A percentile compares a stretch with the other conserved stretches of the same genome.
Evolutionary conservation across 2,888 invertebrate species (phyloP).

Genomic region (Salticus scenicus): DNA sequence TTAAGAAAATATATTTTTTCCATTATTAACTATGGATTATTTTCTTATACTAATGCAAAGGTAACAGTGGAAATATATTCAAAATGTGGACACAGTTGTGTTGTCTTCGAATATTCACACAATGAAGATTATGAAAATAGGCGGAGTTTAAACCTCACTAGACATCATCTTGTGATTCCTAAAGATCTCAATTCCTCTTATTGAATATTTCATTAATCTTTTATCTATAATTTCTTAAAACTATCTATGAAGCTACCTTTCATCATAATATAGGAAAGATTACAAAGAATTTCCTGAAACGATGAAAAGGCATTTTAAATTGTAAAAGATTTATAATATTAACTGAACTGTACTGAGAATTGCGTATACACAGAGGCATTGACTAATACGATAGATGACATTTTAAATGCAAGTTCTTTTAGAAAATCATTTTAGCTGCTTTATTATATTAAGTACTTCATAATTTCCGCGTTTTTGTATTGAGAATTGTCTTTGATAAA

Average conservation of each 20-base stretch:
- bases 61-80: neutral
- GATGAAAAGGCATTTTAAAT: too few relatives aligned
- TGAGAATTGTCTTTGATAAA: too few relatives aligned
- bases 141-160: slow-evolving; percentile 7
- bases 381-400: too few relatives aligned
- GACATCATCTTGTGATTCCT: neutral
- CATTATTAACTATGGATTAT: slow-evolving; percentile 64
- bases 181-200: neutral
- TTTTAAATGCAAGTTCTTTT: too few relatives aligned
- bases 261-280: too few relatives aligned
- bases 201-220: neutral
- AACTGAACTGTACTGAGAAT: too few relatives aligned
- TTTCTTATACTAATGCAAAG: neutral
- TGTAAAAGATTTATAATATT: too few relatives aligned
- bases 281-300: too few relatives aligned
- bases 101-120: neutral
- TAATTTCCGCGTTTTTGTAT: too few relatives aligned
- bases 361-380: too few relatives aligned
- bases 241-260: neutral
- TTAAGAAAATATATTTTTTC: slow-evolving; percentile 52
- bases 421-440: too few relatives aligned
- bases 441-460: too few relatives aligned
- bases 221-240: neutral
- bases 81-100: neutral
- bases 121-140: neutral